phyloP scores from a whole-genome alignment of 2,888 invertebrate species.

The Ochropleura plecta region DNA sequence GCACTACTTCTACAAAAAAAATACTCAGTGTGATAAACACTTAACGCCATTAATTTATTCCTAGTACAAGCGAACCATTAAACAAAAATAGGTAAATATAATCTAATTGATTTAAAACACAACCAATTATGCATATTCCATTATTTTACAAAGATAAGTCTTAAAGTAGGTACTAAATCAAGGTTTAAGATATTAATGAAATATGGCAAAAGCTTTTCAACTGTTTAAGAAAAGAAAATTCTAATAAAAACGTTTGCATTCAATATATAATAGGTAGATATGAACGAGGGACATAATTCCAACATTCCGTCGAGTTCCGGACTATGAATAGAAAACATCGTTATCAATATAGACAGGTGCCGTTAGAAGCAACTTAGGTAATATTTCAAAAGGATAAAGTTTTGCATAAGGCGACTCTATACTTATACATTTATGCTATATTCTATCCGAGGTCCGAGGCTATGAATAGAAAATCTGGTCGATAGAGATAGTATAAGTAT shows the following conservation, averaged over 20 bases:
- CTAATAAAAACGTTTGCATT: background rate
- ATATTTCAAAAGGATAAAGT: conserved; percentile 43
- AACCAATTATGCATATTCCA: background rate
- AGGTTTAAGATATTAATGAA: background rate
- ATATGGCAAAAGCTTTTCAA: background rate
- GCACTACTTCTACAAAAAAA: background rate
- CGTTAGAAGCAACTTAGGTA: conserved; percentile 27
- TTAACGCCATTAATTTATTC: background rate
- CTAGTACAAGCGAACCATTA: background rate
- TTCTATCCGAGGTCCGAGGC: background rate
- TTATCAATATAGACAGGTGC: conserved; percentile 21
- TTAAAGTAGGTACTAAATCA: background rate
- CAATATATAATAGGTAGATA: background rate
- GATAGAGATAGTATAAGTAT: background rate
- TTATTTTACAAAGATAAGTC: background rate
- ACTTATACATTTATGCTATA: background rate
- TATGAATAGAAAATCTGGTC: conserved; percentile 2
- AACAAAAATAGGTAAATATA: background rate
- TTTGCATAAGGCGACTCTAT: conserved; percentile 15
- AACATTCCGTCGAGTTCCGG: conserved; percentile 19
- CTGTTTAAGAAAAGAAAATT: background rate
- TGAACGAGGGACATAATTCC: background rate
- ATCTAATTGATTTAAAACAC: background rate
- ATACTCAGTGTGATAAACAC: background rate
- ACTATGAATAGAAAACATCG: conserved; percentile 49